Base-by-base conservation (phyloP, 2,888 invertebrate species). In the Pachycephus smyrnensis region DNA sequence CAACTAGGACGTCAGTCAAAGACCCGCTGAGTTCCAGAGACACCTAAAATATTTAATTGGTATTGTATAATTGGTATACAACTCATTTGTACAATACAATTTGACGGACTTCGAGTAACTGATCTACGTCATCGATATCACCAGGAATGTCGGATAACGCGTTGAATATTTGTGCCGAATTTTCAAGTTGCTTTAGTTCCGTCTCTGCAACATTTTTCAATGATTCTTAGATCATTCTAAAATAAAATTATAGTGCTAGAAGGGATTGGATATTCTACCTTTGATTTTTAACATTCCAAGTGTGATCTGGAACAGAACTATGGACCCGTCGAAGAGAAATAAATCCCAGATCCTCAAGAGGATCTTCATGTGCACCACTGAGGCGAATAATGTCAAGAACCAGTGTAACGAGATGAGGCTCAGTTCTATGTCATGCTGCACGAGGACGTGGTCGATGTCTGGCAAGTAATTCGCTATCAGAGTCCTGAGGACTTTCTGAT, bases 91-190 rank as follows among this genome's bases (percentile, higher is more conserved):
- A 12, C 11, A 36, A 32, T 55, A 55, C 23, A 55, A 55, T 55
- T 55, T 55, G 55, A 73, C 68, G 73, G 35, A 96, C 96, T 91
- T 96, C 95, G 84, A 98, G 95, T 40, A 98, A 93, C 82, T 96
- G 94, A 87, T 97, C 97, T 75, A 98, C 97, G 93, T 98, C 98
- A 88, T 98, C 96, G 80, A 98, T 96, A 92, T 96, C 96, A 30
- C 98, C 97, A 69, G 99, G 99, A 89, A 99, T 97, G 91, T 98
- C 98, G 31, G 98, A 98, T 3, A 99, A 93, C 4, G 98, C 97
- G 92, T 99, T 99, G 92, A 99, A 99, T 88, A 99, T 98, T 93
- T 98, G 98, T 15, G 99, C 99, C 0, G 99, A 98, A 92, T 98
- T 98, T 87, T 98, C 98, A 84, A 98, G 93, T 84, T 95, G 94